Percentiles rank a stretch among this genome's conserved stretches.
phyloP scores from a whole-genome alignment of 2,888 invertebrate species.

The Cantharis flavilabris region DNA sequence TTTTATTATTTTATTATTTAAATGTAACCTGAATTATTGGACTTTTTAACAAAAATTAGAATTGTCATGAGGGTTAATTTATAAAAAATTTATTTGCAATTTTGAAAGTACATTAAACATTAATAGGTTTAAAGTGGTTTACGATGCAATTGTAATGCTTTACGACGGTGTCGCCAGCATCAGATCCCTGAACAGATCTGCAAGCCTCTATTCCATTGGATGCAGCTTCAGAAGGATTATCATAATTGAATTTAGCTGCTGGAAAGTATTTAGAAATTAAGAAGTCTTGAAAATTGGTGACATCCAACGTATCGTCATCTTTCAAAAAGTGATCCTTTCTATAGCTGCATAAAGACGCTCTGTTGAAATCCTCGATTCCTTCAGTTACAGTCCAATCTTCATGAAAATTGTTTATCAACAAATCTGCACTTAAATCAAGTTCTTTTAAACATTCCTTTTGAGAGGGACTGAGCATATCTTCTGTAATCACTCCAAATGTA shows the following conservation, averaged over 20 bases:
- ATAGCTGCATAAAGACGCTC: not conserved
- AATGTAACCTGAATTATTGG: too few species aligned
- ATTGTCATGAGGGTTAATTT: too few species aligned
- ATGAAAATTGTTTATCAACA: not conserved
- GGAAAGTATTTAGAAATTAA: not conserved
- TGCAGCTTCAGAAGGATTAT: not conserved
- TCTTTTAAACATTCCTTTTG: not conserved
- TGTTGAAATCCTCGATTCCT: not conserved
- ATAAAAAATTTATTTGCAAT: too few species aligned
- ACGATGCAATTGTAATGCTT: not conserved
- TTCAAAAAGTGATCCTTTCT: not conserved
- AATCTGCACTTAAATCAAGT: not conserved
- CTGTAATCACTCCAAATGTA: not conserved
- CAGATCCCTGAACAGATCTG: not conserved
- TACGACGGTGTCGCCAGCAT: not conserved
- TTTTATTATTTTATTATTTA: too few species aligned
- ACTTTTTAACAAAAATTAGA: too few species aligned
- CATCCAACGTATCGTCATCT: not conserved
- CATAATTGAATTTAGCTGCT: not conserved
- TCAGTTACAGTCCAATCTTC: not conserved
- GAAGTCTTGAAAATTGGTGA: not conserved
- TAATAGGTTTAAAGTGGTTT: too few species aligned
- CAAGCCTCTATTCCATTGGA: not conserved
- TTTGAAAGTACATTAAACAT: too few species aligned
- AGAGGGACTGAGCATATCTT: not conserved